phyloP scores from a whole-genome alignment of 2,888 invertebrate genomes.

The Coelogynopora nodosa region DNA sequence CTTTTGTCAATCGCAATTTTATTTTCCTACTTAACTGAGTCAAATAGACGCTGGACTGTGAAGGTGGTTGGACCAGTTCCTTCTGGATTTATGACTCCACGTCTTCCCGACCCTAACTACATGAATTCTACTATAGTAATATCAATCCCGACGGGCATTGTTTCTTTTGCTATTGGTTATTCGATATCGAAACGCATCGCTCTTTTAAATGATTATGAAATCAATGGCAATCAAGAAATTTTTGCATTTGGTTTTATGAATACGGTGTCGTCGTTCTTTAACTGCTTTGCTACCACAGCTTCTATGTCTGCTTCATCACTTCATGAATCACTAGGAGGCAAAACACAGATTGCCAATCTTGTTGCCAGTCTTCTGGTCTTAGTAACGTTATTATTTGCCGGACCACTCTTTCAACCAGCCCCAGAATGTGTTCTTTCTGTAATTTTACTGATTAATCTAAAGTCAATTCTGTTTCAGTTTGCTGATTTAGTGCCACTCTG shows the following conservation, averaged over 20 bases:
- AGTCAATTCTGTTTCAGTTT: constrained; percentile 60
- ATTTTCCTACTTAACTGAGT: constrained; percentile 45
- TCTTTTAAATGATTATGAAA: constrained; percentile 60
- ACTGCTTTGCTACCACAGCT: constrained; percentile 56
- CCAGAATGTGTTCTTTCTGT: constrained; percentile 69
- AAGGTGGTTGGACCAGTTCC: constrained; percentile 44
- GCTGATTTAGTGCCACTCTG: constrained; percentile 56
- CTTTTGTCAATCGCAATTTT: constrained; percentile 47
- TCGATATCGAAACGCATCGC: constrained; percentile 62
- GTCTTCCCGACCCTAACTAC: constrained; percentile 34
- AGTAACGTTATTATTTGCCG: constrained; percentile 77
- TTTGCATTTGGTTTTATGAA: constrained; percentile 47
- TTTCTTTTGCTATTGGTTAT: constrained; percentile 58
- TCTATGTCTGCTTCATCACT: constrained; percentile 67
- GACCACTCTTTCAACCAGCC: constrained; percentile 78
- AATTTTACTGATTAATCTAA: constrained; percentile 59
- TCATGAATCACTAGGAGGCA: constrained; percentile 79
- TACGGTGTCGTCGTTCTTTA: constrained; percentile 38
- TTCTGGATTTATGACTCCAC: constrained; percentile 42
- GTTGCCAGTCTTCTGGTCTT: constrained; percentile 74
- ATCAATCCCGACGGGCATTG: constrained; percentile 50
- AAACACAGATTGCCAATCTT: constrained; percentile 75
- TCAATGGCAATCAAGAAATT: constrained; percentile 57
- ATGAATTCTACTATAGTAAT: constrained; percentile 33
- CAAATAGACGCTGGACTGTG: constrained; percentile 43